Base-by-base conservation (phyloP, 2,888 invertebrate species). In the Agelastica alni region DNA sequence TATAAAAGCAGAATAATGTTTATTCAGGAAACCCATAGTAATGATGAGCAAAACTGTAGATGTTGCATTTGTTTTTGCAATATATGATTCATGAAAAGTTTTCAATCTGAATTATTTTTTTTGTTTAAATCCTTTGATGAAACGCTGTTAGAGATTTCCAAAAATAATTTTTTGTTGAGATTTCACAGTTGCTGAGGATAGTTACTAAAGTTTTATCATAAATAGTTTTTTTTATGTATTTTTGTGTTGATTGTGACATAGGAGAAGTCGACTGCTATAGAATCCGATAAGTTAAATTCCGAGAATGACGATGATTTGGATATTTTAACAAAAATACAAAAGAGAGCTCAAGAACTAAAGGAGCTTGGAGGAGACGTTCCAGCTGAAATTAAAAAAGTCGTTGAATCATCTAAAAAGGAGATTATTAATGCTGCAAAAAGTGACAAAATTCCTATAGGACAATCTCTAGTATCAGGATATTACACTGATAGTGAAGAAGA, bases 391-490 rank as follows among this genome's bases (percentile, higher is more conserved):
- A 70, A 72, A 60, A 66, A 66, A 48, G 65, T 70, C 36, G 68
- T 70, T 9, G 56, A 65, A 32, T 51, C 2, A 2, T 39, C 51
- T 1, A 48, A 34, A 10, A 26, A 26, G 26, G 49, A 56, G 18
- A 48, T 22, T 22, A 4, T 43, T 36, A 58, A 17, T 42, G 28
- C 34, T 22, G 30, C 54, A 32, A 53, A 48, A 42, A 48, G 32
- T 30, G 52, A 45, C 56, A 55, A 63, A n/a, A n/a, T n/a, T n/a
- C n/a, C n/a, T n/a, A n/a, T 59, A 32, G 53, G 74, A 0, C 72
- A 81, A 59, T 79, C 81, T 0, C 65, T 82, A 36, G 78, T 83
- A 1, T 80, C 82, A n/a, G 80, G 80, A 13, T 83, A 83, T 56
- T 20, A 12, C 6, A 39, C 10, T 12, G 37, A 18, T n/a, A 80